phyloP scores from a whole-genome alignment of 2,888 invertebrate species.

The Baccha elongata region DNA sequence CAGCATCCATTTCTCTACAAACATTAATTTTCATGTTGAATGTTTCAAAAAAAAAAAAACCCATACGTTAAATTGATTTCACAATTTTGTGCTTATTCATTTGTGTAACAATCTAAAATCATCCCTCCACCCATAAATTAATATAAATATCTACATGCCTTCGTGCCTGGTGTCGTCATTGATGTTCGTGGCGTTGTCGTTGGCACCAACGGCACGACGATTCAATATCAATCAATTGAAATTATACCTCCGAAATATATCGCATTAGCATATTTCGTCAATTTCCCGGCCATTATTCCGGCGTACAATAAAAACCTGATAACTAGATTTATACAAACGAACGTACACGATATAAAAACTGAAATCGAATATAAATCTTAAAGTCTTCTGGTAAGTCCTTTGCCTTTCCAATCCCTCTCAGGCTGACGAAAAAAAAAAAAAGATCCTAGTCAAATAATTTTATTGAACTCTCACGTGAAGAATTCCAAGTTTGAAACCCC shows the following conservation, averaged over 20 bases:
- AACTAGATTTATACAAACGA: slow-evolving; percentile 41
- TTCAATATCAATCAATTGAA: slow-evolving; percentile 67
- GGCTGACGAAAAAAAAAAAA: slow-evolving; percentile 16
- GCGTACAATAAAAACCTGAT: slow-evolving; percentile 61
- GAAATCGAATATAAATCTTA: slow-evolving; percentile 59
- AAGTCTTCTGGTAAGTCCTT: slow-evolving; percentile 24
- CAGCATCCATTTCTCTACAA: neutral
- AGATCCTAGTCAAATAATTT: slow-evolving; percentile 19
- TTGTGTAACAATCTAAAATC: slow-evolving; percentile 57
- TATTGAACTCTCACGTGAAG: slow-evolving; percentile 21
- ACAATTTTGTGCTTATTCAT: slow-evolving; percentile 59
- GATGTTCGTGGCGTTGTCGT: neutral
- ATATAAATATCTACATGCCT: neutral
- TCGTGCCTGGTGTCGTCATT: slow-evolving; percentile 8
- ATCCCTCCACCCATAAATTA: too few relatives aligned
- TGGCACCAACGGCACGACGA: slow-evolving; percentile 3
- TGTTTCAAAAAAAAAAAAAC: slow-evolving; percentile 17
- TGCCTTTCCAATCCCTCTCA: neutral
- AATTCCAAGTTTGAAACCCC: neutral
- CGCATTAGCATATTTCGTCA: slow-evolving; percentile 69
- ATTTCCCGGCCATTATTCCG: slow-evolving; percentile 62
- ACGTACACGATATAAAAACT: slow-evolving; percentile 46
- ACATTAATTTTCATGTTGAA: slow-evolving; percentile 48
- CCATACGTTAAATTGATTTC: slow-evolving; percentile 46
- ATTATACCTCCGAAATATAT: slow-evolving; percentile 64